phyloP scores from a whole-genome alignment of 2,797 vertebrate species.

The Crenuchus spilurus region DNA sequence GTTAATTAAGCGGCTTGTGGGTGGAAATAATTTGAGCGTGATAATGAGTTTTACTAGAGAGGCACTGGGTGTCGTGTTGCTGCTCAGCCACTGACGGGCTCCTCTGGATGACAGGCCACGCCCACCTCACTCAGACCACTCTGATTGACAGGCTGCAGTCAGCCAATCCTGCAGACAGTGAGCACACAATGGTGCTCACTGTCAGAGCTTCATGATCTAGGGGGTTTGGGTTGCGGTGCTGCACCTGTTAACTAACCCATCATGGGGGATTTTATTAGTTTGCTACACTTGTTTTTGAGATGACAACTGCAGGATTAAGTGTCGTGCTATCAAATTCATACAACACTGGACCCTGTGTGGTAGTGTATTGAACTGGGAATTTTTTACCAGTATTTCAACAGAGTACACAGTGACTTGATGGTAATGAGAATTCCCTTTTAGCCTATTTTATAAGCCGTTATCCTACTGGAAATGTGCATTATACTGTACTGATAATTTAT shows the following conservation, averaged over 20 bases:
- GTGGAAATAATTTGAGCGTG: conserved; percentile 81
- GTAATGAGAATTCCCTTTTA: background rate
- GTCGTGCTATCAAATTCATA: background rate
- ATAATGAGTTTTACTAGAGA: conserved; percentile 77
- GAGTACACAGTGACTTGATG: background rate
- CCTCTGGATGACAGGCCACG: conserved; percentile 12
- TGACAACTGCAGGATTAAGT: conserved; percentile 1
- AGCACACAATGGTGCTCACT: background rate
- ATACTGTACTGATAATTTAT: too few species aligned
- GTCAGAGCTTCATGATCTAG: background rate
- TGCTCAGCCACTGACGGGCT: conserved; percentile 35
- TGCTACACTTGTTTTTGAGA: conserved; percentile 6
- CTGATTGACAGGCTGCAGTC: conserved; percentile 33
- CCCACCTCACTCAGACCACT: conserved; percentile 8
- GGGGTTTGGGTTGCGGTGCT: background rate
- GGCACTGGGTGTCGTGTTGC: conserved; percentile 64
- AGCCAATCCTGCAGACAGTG: conserved; percentile 7
- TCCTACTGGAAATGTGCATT: background rate
- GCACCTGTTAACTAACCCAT: conserved; percentile 2
- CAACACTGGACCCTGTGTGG: background rate
- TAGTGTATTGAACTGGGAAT: background rate
- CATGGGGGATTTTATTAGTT: background rate
- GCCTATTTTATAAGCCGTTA: too few species aligned
- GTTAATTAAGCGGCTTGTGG: conserved; percentile 82
- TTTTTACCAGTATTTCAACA: background rate